A percentile compares a stretch with the other conserved stretches of the same genome.
Conservation (phyloP, 2,113 vertebrate species). For the Vicugna pacos region DNA sequence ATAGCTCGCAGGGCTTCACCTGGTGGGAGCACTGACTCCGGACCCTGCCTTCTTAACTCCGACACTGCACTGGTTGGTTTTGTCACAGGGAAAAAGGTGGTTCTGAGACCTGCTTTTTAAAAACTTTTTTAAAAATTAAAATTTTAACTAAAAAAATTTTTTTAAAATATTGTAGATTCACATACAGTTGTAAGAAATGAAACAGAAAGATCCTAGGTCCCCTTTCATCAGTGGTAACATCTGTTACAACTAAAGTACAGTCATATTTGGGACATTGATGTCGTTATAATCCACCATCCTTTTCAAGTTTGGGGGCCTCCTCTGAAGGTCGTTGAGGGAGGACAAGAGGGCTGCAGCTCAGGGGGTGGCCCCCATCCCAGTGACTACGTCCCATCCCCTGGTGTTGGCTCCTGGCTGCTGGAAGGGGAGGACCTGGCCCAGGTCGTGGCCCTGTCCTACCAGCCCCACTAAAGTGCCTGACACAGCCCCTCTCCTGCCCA, state of each 20-base stretch:
- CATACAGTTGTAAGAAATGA: too few species aligned
- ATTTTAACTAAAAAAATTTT: too few species aligned
- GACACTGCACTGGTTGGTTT: fast-evolving
- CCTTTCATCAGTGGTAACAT: fast-evolving
- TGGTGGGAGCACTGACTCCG: background rate
- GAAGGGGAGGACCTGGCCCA: fast-evolving
- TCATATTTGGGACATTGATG: fast-evolving
- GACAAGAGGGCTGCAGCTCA: background rate
- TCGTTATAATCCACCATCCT: fast-evolving
- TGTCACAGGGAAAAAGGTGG: too few species aligned
- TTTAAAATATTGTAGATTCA: background rate
- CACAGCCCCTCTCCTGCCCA: background rate
- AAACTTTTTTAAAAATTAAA: background rate
- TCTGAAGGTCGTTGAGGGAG: fast-evolving
- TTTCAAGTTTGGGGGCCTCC: background rate
- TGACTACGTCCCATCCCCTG: fast-evolving
- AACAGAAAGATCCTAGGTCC: too few species aligned
- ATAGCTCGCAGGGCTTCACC: too few species aligned
- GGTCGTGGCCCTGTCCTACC: fast-evolving
- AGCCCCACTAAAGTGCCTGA: fast-evolving
- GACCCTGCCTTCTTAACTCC: background rate
- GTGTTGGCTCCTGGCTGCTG: background rate
- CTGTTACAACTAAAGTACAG: fast-evolving
- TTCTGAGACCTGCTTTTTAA: background rate
- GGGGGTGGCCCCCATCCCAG: background rate